Conservation (phyloP, 2,797 vertebrate species). For the Ceryle rudis region DNA sequence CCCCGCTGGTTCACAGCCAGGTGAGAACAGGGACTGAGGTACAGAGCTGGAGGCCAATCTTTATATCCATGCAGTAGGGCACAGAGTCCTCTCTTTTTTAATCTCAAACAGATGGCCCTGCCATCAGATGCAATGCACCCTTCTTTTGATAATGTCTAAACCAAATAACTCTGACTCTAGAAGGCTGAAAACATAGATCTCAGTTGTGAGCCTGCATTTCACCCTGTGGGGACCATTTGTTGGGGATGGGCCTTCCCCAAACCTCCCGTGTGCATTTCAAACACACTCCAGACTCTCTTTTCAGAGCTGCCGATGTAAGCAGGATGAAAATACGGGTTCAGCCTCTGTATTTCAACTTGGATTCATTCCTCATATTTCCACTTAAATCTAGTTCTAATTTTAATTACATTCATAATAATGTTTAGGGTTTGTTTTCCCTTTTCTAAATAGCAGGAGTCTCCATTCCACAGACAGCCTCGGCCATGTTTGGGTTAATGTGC, state of each 20-base stretch:
- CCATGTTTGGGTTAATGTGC: neutral
- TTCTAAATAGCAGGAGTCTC: neutral
- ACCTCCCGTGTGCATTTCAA: neutral
- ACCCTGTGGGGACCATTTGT: neutral
- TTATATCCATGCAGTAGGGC: neutral
- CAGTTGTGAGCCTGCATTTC: neutral
- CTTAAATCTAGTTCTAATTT: constrained; percentile 39
- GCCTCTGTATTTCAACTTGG: neutral
- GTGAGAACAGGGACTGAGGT: constrained; percentile 14
- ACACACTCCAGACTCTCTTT: neutral
- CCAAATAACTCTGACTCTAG: neutral
- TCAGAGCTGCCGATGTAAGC: neutral
- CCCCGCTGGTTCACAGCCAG: constrained; percentile 39
- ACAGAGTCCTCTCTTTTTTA: neutral
- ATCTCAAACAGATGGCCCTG: neutral
- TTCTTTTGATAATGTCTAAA: neutral
- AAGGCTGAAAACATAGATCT: neutral
- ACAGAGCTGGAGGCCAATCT: neutral
- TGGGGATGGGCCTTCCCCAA: neutral
- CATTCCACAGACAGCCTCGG: neutral
- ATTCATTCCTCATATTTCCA: neutral
- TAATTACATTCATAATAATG: constrained; percentile 4
- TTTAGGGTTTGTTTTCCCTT: neutral
- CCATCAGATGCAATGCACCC: neutral
- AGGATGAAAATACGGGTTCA: neutral